Conservation (phyloP, 1,140 invertebrate species). For the Psix sp. region DNA sequence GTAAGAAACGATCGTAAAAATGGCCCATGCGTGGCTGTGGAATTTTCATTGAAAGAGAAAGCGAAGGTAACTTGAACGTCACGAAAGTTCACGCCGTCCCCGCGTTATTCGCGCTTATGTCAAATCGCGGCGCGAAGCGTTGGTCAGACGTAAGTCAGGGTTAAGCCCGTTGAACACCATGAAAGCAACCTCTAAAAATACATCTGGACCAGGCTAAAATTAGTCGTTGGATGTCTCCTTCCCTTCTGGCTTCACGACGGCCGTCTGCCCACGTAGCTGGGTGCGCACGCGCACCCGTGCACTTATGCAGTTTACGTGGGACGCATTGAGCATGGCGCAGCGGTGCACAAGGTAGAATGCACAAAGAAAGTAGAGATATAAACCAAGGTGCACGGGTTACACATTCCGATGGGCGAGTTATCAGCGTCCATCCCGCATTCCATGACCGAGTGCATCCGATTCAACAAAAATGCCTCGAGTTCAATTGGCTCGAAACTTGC, state of each 20-base stretch:
- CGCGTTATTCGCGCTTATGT: slow-evolving; percentile 52
- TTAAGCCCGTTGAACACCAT: slow-evolving; percentile 58
- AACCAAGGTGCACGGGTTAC: slow-evolving; percentile 72
- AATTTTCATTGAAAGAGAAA: slow-evolving; percentile 43
- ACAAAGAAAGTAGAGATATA: slow-evolving; percentile 61
- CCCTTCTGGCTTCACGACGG: slow-evolving; percentile 4
- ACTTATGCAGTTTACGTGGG: slow-evolving; percentile 31
- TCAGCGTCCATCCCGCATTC: slow-evolving; percentile 72
- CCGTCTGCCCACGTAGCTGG: slow-evolving; percentile 7
- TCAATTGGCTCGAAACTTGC: slow-evolving; percentile 35
- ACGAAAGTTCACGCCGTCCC: slow-evolving; percentile 37
- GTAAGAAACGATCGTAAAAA: no score
- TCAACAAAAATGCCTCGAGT: slow-evolving; percentile 48
- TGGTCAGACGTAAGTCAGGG: slow-evolving; percentile 60
- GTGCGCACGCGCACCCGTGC: slow-evolving; percentile 32
- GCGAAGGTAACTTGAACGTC: slow-evolving; percentile 24
- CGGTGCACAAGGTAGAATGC: slow-evolving; percentile 59
- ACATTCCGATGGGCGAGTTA: slow-evolving; percentile 74
- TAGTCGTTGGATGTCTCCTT: slow-evolving; percentile 23
- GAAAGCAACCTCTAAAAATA: slow-evolving; percentile 63
- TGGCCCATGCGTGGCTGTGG: neutral
- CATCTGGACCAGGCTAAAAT: slow-evolving; percentile 63
- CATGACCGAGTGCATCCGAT: slow-evolving; percentile 49
- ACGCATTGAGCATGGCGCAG: slow-evolving; percentile 23
- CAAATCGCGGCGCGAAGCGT: slow-evolving; percentile 42